Percentiles rank a stretch among this genome's conserved stretches.
Conservation (phyloP, 2,888 invertebrate species). For the Chymomyza caudatula region DNA sequence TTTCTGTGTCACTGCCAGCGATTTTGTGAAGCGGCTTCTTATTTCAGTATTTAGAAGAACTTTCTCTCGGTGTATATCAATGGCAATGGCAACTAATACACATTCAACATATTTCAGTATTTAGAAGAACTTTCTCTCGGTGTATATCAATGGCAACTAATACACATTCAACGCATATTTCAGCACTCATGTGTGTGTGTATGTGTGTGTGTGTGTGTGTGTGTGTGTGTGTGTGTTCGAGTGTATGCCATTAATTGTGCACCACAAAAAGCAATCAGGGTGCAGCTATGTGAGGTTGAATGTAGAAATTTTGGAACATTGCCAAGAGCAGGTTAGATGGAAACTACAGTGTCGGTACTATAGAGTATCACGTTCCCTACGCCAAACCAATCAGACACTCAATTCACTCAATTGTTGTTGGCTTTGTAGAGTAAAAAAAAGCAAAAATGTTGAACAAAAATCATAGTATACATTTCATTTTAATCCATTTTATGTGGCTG, state of each 20-base stretch:
- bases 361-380: too few species aligned
- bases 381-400: constrained; percentile 18
- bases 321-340: constrained; percentile 15
- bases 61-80: not conserved
- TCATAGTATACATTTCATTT: constrained; percentile 50
- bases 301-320: constrained; percentile 33
- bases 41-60: not conserved
- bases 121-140: not conserved
- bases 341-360: too few species aligned
- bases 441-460: not conserved
- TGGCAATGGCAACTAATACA: not conserved
- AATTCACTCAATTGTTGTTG: not conserved
- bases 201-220: not conserved
- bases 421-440: constrained; percentile 22
- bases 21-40: too few species aligned
- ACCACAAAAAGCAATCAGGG: constrained; percentile 65
- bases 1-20: too few species aligned
- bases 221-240: not conserved
- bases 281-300: constrained; percentile 40
- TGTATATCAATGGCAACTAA: not conserved
- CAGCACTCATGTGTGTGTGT: not conserved
- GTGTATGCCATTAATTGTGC: constrained; percentile 53
- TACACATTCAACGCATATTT: not conserved
- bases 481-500: constrained; percentile 67
- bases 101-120: not conserved